Evolutionary conservation across 2,888 invertebrate genomes (phyloP).

Genomic region (Spialia ferax): DNA sequence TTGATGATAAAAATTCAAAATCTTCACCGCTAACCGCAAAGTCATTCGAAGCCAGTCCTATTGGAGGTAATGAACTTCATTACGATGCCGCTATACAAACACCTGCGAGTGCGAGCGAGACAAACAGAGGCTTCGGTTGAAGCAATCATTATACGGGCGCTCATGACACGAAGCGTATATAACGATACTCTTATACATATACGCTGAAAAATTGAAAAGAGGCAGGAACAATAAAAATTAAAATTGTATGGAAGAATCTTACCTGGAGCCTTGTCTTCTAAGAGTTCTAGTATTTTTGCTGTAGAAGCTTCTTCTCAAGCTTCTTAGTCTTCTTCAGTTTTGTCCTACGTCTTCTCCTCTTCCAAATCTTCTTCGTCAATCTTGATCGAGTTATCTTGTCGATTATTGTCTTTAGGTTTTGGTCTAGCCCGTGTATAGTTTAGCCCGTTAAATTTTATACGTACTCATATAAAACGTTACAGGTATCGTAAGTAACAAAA

Average conservation of each 20-base stretch:
- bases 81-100: constrained; percentile 44
- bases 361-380: constrained; percentile 46
- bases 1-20: constrained; percentile 10
- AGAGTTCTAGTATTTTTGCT: constrained; percentile 16
- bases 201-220: constrained; percentile 21
- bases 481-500: constrained; percentile 83
- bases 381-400: constrained; percentile 48
- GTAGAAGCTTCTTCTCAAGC: constrained; percentile 26
- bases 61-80: constrained; percentile 42
- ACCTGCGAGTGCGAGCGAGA: constrained; percentile 70
- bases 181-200: constrained; percentile 30
- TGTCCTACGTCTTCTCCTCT: constrained; percentile 54
- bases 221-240: not conserved
- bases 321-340: constrained; percentile 29
- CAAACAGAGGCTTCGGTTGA: constrained; percentile 44
- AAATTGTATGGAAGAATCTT: constrained; percentile 27
- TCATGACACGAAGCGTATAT: constrained; percentile 36
- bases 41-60: constrained; percentile 32
- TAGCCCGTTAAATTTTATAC: constrained; percentile 77
- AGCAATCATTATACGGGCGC: constrained; percentile 40
- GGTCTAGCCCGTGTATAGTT: constrained; percentile 67
- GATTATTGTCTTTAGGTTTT: constrained; percentile 68
- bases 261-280: constrained; percentile 42
- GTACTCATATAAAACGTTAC: constrained; percentile 81
- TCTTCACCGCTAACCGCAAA: constrained; percentile 7